A percentile compares a stretch with the other conserved stretches of the same genome.
Evolutionary conservation across 2,113 vertebrate species (phyloP).

Genomic region (Donacobius atricapilla): DNA sequence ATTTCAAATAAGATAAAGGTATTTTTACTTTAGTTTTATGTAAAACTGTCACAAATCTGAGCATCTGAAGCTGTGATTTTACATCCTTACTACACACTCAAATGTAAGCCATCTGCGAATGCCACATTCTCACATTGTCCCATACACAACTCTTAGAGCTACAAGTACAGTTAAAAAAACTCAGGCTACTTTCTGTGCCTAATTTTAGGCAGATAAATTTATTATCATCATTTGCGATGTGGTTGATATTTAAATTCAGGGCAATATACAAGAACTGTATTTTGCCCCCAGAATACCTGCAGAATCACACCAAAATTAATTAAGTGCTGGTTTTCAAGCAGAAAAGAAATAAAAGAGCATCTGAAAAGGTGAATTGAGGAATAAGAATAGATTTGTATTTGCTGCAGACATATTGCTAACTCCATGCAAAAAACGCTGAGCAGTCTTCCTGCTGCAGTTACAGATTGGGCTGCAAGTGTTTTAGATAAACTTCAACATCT

Average conservation of each 20-base stretch:
- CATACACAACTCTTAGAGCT: background rate
- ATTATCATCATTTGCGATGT: background rate
- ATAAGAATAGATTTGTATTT: background rate
- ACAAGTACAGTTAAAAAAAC: background rate
- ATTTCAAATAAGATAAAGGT: background rate
- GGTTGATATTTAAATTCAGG: background rate
- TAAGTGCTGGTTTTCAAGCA: background rate
- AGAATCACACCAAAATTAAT: background rate
- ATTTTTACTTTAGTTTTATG: background rate
- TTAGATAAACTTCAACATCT: slow-evolving; percentile 40
- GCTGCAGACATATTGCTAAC: background rate
- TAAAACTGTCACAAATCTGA: background rate
- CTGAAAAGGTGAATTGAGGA: background rate
- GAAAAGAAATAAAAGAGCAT: background rate
- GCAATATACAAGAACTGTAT: background rate
- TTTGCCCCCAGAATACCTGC: background rate
- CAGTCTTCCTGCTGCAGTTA: background rate
- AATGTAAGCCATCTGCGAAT: background rate
- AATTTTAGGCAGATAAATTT: background rate
- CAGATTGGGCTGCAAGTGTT: background rate
- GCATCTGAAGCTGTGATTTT: background rate
- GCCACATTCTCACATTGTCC: background rate
- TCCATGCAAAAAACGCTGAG: background rate
- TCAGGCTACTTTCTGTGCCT: background rate
- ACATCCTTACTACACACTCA: background rate